Conservation (phyloP, 2,113 vertebrate genomes). For the Stegostoma tigrinum region DNA sequence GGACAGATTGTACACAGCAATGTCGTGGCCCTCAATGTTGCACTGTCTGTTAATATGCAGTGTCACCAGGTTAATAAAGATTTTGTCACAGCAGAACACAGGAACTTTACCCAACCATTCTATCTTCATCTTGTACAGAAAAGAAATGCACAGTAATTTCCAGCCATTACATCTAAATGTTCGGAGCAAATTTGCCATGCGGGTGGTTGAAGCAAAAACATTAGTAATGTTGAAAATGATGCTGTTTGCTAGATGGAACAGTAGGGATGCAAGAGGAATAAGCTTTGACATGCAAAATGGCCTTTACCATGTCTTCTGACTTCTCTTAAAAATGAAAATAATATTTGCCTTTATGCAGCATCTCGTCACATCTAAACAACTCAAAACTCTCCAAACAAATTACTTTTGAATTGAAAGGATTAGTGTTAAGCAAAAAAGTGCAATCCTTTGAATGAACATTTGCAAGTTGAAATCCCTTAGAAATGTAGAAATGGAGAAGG, state of each 20-base stretch:
- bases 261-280: neutral
- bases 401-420: neutral
- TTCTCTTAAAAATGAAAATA: neutral
- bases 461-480: neutral
- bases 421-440: neutral
- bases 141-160: neutral
- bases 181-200: neutral
- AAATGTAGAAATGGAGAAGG: neutral
- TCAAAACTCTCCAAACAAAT: neutral
- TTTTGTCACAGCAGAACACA: neutral
- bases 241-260: neutral
- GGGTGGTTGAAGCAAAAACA: slow-evolving; percentile 8
- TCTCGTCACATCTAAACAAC: neutral
- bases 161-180: neutral
- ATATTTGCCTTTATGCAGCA: neutral
- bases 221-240: neutral
- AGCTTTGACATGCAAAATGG: slow-evolving; percentile 9
- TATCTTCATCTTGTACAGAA: neutral
- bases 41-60: neutral
- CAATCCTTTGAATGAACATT: neutral
- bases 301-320: neutral
- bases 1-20: neutral
- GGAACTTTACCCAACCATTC: neutral
- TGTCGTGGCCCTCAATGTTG: neutral
- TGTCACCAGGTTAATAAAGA: neutral